These are phyloP conservation scores for Serranus cabrilla DNA, from an alignment of 2,797 vertebrate genomes.

Conservation along the genomic window DNA sequence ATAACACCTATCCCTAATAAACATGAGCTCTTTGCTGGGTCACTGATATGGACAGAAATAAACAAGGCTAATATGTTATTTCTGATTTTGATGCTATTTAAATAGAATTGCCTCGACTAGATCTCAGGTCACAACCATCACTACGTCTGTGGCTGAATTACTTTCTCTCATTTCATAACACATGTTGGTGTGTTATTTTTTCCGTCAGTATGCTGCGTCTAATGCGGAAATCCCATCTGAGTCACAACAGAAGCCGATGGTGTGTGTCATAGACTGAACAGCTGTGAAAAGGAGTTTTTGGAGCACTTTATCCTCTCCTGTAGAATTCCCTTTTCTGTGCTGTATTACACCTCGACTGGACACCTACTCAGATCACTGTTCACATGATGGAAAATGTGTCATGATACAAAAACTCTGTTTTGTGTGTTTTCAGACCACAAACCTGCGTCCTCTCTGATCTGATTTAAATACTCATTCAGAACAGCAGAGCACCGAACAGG, in stretches of 20 bases:
- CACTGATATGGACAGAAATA: too few relatives aligned
- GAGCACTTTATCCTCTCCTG: constrained; percentile 2
- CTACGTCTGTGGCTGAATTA: too few relatives aligned
- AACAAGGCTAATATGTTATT: too few relatives aligned
- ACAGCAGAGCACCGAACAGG: constrained; percentile 9
- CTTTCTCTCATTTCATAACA: neutral
- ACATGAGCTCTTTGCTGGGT: too few relatives aligned
- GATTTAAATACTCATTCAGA: constrained; percentile 35
- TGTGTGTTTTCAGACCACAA: constrained; percentile 20
- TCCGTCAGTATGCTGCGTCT: constrained; percentile 20
- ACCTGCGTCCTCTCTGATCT: constrained; percentile 5
- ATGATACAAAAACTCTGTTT: neutral
- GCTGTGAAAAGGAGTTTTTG: constrained; percentile 57
- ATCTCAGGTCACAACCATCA: too few relatives aligned
- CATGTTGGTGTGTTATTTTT: constrained; percentile 7
- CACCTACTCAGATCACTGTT: constrained; percentile 4
- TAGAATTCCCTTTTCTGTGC: neutral
- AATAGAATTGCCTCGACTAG: too few relatives aligned
- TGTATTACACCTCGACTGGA: constrained; percentile 25
- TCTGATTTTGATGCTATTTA: too few relatives aligned
- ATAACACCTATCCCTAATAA: too few relatives aligned
- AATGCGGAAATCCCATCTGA: constrained; percentile 62
- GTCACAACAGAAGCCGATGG: constrained; percentile 39
- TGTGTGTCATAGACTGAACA: constrained; percentile 54
- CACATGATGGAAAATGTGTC: constrained; percentile 11